phyloP scores from a whole-genome alignment of 2,797 vertebrate species.

The Cetoscarus ocellatus region DNA sequence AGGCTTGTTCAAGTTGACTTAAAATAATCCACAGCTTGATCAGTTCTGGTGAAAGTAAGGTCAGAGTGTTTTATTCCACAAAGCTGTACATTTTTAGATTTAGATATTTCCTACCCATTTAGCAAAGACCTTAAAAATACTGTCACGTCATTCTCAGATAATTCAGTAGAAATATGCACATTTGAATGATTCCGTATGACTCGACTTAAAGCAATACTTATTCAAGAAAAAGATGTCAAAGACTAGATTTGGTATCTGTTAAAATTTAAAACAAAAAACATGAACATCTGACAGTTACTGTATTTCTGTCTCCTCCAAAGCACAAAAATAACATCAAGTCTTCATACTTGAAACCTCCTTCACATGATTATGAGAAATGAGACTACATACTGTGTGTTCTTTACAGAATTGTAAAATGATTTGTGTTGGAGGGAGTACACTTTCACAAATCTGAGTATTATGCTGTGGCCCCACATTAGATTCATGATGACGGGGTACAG shows the following conservation, averaged over 20 bases:
- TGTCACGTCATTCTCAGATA: conserved; percentile 32
- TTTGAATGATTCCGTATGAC: conserved; percentile 8
- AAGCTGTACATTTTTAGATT: conserved; percentile 17
- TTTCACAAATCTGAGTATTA: conserved; percentile 55
- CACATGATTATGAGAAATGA: conserved; percentile 48
- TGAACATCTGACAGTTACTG: conserved; percentile 36
- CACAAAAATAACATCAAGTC: conserved; percentile 45
- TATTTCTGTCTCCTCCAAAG: conserved; percentile 33
- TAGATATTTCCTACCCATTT: conserved; percentile 22
- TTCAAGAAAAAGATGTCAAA: background rate
- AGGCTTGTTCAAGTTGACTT: conserved; percentile 30
- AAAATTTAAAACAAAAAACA: conserved; percentile 43
- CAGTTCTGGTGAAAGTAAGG: conserved; percentile 38
- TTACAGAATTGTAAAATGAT: conserved; percentile 71
- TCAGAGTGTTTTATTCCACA: conserved; percentile 29
- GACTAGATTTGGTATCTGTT: conserved; percentile 47
- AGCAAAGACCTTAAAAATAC: conserved; percentile 14
- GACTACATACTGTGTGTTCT: conserved; percentile 60
- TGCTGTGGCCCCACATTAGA: conserved; percentile 49
- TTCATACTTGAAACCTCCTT: conserved; percentile 34
- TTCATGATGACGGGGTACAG: conserved; percentile 61
- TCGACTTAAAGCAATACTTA: conserved; percentile 1
- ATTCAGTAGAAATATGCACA: conserved; percentile 29
- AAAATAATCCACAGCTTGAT: conserved; percentile 36
- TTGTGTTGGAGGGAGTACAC: conserved; percentile 61